Evolutionary conservation across 2,888 invertebrate species (phyloP), one percentile per base, ranked within the genome.

Genomic region (Idaea biselata): DNA sequence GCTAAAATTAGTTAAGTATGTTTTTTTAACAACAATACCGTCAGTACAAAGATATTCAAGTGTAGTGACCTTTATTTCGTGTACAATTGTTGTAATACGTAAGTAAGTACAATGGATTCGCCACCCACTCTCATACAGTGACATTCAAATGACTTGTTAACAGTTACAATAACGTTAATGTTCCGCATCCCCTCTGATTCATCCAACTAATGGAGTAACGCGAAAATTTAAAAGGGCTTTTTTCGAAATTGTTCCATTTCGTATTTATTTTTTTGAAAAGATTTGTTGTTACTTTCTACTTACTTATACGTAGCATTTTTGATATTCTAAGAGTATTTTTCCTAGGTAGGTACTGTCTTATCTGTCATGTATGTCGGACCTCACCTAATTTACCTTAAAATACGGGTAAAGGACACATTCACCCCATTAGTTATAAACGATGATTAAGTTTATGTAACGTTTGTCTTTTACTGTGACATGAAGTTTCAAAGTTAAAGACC

Each of bases 131-230:
- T 72, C 71, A 68, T 63, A 69, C 69, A 73, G 73, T 72, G 69
- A 78, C 82, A 84, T 84, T 86, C 79, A 86, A 83, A 83, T 83
- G 80, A 81, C 79, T 82, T 81, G 82, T 77, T 71, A 82, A 81
- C 79, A 79, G 81, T 76, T 78, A 77, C 83, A 87, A 85, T 84
- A 79, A 82, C 74, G 64, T 68, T 80, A 82, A 82, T 81, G 79
- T 78, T 69, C 66, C 69, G 76, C 71, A 77, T 79, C 81, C 56
- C 82, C 76, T 74, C 77, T 80, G 79, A 83, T 76, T 79, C 73
- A 71, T 70, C 68, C 73, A 68, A 71, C 79, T 77, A 80, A 79
- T 81, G 78, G 81, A 79, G 78, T 76, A 77, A 77, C 80, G 73
- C 74, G 81, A 77, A 74, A 76, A 78, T 73, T 80, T 60, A 25